Evolutionary conservation across 2,797 vertebrate genomes (phyloP).

Genomic region (Catostomus latipinnis): DNA sequence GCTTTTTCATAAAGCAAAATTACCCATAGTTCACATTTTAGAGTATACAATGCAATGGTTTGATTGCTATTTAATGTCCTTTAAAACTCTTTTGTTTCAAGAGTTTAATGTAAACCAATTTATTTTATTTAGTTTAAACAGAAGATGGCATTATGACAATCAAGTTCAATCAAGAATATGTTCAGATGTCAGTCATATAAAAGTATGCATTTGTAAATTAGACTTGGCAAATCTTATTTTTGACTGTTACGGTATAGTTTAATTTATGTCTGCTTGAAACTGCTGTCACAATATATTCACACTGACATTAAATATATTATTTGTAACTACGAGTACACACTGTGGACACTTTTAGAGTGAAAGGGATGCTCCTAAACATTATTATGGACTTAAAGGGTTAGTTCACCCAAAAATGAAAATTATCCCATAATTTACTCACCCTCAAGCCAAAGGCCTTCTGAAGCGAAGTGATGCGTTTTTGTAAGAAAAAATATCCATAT

Average conservation of each 20-base stretch:
- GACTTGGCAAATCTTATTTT: constrained; percentile 17
- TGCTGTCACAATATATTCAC: constrained; percentile 7
- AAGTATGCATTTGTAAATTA: too few species aligned
- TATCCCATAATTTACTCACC: too few species aligned
- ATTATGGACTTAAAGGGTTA: constrained; percentile 24
- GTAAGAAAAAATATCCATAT: too few species aligned
- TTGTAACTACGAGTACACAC: not conserved
- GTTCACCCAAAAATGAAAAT: too few species aligned
- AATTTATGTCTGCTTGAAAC: not conserved
- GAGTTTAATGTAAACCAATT: not conserved
- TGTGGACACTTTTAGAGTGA: not conserved
- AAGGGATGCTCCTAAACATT: constrained; percentile 43
- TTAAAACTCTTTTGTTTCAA: not conserved
- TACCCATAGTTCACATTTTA: constrained; percentile 1
- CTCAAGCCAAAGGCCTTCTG: too few species aligned
- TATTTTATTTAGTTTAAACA: not conserved
- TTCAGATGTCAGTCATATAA: too few species aligned
- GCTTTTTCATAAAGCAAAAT: not conserved
- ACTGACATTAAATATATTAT: constrained; percentile 4
- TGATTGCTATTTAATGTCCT: not conserved
- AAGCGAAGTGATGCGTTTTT: too few species aligned
- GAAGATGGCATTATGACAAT: not conserved
- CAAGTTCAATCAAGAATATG: too few species aligned
- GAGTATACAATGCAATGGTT: not conserved
- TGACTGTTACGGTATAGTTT: constrained; percentile 18